Percentiles rank a stretch among this genome's conserved stretches.
Evolutionary conservation across 1,140 invertebrate species (phyloP).

Genomic region (Listronotus bonariensis): DNA sequence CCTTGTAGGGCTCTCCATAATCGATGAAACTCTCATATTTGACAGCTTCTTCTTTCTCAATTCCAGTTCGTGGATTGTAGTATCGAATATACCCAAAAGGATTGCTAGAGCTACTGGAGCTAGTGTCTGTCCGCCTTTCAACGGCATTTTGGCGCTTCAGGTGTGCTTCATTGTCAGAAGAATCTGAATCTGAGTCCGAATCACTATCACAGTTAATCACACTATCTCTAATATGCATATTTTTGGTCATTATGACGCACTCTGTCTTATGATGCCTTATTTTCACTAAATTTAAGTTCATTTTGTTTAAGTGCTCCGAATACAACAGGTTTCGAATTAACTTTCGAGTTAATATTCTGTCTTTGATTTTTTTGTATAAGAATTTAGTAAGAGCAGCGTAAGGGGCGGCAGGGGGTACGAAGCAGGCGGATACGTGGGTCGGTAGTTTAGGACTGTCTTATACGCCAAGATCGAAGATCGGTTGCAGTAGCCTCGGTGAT

Average conservation of each 20-base stretch:
- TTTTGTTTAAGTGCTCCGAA: conserved; percentile 62
- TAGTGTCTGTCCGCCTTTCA: conserved; percentile 56
- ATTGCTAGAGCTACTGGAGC: conserved; percentile 53
- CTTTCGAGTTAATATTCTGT: conserved; percentile 69
- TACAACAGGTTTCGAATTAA: conserved; percentile 76
- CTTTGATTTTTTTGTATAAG: conserved; percentile 73
- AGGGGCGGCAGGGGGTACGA: conserved; percentile 69
- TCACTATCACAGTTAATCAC: conserved; percentile 60
- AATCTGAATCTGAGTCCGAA: conserved; percentile 51
- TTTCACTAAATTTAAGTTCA: conserved; percentile 59
- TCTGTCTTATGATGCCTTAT: conserved; percentile 63
- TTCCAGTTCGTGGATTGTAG: conserved; percentile 59
- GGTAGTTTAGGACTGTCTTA: conserved; percentile 58
- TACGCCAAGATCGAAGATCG: conserved; percentile 58
- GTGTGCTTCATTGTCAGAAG: conserved; percentile 48
- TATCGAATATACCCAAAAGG: conserved; percentile 68
- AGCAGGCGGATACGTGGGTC: conserved; percentile 64
- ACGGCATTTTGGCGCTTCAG: conserved; percentile 64
- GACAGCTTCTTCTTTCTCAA: conserved; percentile 43
- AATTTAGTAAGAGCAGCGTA: conserved; percentile 74
- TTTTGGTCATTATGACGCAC: conserved; percentile 60
- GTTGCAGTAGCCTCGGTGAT: conserved; percentile 60
- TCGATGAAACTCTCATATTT: conserved; percentile 59
- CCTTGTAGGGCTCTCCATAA: conserved; percentile 48
- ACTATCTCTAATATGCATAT: conserved; percentile 59